Evolutionary conservation across 2,113 vertebrate species (phyloP), one percentile per base, ranked within the genome.

Genomic region (Pachyramphus minor): DNA sequence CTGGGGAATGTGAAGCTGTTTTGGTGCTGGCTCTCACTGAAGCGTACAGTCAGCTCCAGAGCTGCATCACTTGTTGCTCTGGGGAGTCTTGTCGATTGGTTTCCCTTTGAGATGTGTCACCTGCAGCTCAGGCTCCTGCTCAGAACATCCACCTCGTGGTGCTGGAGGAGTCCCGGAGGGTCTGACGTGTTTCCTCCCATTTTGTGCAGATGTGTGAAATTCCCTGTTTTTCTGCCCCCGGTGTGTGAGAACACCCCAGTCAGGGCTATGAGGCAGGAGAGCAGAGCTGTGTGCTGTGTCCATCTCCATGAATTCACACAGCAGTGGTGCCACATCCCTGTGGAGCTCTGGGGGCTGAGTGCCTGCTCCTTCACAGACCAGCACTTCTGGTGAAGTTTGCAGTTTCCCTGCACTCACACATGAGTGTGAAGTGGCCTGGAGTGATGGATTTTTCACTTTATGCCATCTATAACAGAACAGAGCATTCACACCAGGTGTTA

Each of bases 291-390:
- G 9, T 0, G 4, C 42, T 22, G 69, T 1, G 10, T 52, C 55
- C 39, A 14, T 12, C 41, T 9, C 72, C 1, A 0, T 5, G 18
- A 28, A n/a, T 20, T 17, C 0, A 0, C 0, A 3, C 19, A 5
- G 31, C 1, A 12, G 10, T 12, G 42, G 31, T 62, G 62, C 35
- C 5, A 9, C 45, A 23, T 7, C 66, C 30, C n/a, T 20, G 78
- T 6, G 4, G 64, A 44, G 21, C 0, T 1, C n/a, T 8, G 33
- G 74, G 25, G 42, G 47, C 31, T 0, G 0, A 59, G 63, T 1
- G 23, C 44, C 66, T 0, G 1, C 53, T 94, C 49, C 49, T 68
- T 31, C 30, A 22, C 5, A 1, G 28, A 17, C 59, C 27, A 18
- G 71, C 2, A 11, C 59, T 74, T 41, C 8, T 33, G 22, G n/a